Evolutionary conservation across 2,113 vertebrate genomes (phyloP).

Genomic region (Oceanodroma tethys): DNA sequence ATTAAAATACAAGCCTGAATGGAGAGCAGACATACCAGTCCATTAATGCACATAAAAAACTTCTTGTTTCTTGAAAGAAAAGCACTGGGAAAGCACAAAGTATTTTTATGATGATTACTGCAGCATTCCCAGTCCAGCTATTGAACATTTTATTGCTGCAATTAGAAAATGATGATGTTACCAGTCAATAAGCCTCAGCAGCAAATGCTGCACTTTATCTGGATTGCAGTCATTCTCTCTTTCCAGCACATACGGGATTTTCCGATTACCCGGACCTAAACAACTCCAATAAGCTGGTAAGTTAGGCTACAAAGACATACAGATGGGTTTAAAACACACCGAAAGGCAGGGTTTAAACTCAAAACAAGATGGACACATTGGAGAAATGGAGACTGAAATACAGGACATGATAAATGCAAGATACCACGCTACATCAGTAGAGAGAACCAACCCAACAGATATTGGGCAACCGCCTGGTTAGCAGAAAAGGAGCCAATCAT

Average conservation of each 20-base stretch:
- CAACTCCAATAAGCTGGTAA: rapidly evolving
- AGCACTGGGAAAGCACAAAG: neutral
- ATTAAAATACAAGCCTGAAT: neutral
- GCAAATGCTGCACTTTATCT: neutral
- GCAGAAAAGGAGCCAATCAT: neutral
- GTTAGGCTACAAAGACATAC: neutral
- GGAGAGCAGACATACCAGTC: neutral
- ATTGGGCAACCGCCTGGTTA: rapidly evolving
- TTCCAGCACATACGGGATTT: rapidly evolving
- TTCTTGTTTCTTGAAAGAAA: neutral
- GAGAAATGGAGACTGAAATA: neutral
- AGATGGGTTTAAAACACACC: neutral
- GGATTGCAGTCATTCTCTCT: neutral
- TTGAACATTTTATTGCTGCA: neutral
- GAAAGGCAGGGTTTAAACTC: neutral
- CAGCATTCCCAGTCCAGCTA: neutral
- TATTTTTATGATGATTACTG: neutral
- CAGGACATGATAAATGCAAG: neutral
- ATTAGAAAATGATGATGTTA: neutral
- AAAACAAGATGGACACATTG: neutral
- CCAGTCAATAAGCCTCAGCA: neutral
- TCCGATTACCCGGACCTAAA: neutral
- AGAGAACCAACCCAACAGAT: neutral
- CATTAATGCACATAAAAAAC: rapidly evolving
- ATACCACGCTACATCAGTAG: rapidly evolving